Evolutionary conservation across 2,888 invertebrate genomes (phyloP).

Genomic region (Creontiades dilutus): DNA sequence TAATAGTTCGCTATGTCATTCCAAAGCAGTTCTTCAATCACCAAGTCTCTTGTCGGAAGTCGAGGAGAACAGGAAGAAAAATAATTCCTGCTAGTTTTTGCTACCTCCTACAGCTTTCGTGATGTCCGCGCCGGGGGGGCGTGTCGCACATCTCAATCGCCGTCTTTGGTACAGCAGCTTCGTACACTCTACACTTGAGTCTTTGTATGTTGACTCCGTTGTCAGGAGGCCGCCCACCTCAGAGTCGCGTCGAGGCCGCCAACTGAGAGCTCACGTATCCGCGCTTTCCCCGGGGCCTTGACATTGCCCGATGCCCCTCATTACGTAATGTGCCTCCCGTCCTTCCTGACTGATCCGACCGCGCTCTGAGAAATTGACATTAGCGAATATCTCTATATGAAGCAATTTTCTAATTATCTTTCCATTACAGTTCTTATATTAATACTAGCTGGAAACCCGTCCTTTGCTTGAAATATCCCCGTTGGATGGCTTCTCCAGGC

Average conservation of each 20-base stretch:
- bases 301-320: not conserved
- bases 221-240: not conserved
- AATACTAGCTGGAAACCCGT: too few species aligned
- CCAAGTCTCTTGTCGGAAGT: conserved; percentile 21
- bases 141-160: not conserved
- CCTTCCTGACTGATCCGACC: not conserved
- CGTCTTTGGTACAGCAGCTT: too few species aligned
- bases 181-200: too few species aligned
- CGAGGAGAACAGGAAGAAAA: not conserved
- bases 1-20: too few species aligned
- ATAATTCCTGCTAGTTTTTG: not conserved
- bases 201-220: too few species aligned
- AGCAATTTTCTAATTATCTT: too few species aligned
- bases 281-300: conserved; percentile 8
- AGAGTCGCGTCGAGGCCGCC: not conserved
- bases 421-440: too few species aligned
- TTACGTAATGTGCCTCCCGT: not conserved
- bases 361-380: too few species aligned
- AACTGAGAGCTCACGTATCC: not conserved
- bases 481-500: too few species aligned
- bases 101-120: not conserved
- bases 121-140: not conserved
- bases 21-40: too few species aligned
- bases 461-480: too few species aligned
- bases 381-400: too few species aligned